Conservation (phyloP, 2,888 invertebrate species). For the Athalia cordata region DNA sequence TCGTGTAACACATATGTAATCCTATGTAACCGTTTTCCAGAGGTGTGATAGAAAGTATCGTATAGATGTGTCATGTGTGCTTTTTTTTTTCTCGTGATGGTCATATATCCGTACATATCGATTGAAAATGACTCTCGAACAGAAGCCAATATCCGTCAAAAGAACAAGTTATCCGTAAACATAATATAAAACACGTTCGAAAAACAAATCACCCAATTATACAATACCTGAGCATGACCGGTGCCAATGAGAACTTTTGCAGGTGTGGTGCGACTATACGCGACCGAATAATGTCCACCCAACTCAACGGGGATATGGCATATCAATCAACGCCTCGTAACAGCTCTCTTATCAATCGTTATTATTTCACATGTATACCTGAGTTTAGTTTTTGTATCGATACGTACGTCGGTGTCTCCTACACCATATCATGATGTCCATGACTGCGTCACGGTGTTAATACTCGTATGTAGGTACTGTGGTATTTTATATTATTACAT, state of each 20-base stretch:
- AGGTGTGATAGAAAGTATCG: too few species aligned
- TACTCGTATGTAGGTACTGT: too few species aligned
- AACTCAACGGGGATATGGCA: constrained; percentile 33
- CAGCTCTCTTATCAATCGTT: constrained; percentile 45
- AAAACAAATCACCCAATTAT: constrained; percentile 54
- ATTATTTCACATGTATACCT: constrained; percentile 18
- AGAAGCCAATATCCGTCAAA: constrained; percentile 48
- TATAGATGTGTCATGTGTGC: too few species aligned
- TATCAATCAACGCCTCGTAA: constrained; percentile 45
- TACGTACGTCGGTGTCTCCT: not conserved
- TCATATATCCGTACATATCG: too few species aligned
- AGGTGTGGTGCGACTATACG: constrained; percentile 52
- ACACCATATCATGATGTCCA: not conserved
- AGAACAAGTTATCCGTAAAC: constrained; percentile 52
- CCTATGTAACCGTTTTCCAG: too few species aligned
- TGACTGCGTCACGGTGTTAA: not conserved
- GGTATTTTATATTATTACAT: too few species aligned
- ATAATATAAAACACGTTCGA: constrained; percentile 52
- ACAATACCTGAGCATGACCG: constrained; percentile 52
- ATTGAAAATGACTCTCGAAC: constrained; percentile 13
- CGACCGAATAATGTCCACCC: constrained; percentile 16
- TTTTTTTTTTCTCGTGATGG: too few species aligned
- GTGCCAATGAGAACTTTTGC: constrained; percentile 60
- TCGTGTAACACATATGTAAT: too few species aligned
- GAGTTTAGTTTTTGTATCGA: too few species aligned